phyloP scores from a whole-genome alignment of 2,113 vertebrate species.

The Ctenomys sociabilis region DNA sequence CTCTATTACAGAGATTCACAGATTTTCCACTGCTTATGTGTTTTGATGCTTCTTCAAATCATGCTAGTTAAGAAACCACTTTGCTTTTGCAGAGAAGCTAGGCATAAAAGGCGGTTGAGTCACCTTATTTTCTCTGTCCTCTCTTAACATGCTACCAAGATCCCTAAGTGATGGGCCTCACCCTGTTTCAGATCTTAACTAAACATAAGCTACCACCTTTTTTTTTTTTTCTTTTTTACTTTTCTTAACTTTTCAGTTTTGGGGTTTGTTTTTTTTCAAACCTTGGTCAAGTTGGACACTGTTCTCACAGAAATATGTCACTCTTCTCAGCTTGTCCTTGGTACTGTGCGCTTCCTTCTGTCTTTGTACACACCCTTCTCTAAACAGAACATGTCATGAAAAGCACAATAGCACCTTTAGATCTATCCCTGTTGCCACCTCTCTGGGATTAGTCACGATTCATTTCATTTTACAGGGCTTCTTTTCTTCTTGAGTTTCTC shows the following conservation, averaged over 20 bases:
- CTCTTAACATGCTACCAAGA: neutral
- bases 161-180: neutral
- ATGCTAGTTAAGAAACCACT: neutral
- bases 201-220: neutral
- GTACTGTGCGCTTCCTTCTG: constrained; percentile 47
- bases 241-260: neutral
- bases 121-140: neutral
- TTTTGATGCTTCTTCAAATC: neutral
- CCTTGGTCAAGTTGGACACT: neutral
- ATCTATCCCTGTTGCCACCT: neutral
- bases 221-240: neutral
- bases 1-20: neutral
- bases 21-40: neutral
- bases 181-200: constrained; percentile 9
- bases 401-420: constrained; percentile 37
- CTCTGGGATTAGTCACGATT: neutral
- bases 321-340: constrained; percentile 30
- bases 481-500: neutral
- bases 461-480: neutral
- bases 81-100: neutral
- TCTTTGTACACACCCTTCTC: constrained; percentile 21
- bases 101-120: neutral
- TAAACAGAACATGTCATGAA: constrained; percentile 23
- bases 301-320: constrained; percentile 53
- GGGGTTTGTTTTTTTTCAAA: neutral